Evolutionary conservation across 1,140 invertebrate genomes (phyloP), one percentile per base, ranked within the genome.

Genomic region (Lysiphlebus fabarum): DNA sequence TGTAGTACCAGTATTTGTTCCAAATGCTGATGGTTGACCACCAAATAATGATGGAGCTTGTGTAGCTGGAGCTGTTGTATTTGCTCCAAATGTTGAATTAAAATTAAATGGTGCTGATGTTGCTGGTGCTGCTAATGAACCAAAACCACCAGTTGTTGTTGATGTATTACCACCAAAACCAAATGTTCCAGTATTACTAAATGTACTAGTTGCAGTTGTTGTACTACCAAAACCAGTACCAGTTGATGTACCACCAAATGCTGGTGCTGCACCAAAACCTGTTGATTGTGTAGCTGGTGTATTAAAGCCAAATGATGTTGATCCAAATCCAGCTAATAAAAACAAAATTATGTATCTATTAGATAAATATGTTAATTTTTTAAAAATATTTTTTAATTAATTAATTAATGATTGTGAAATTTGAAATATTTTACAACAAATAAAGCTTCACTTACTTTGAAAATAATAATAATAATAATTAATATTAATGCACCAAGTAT

Each of bases 201-300:
- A 56, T 44, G 70, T 47, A 57, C 56, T 63, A 7, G 70, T 69
- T 5, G 68, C 63, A 5, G 71, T 70, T 43, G 68, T 63, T 41
- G 70, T 60, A 11, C 71, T 65, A 47, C 67, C 67, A 54, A 75
- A 82, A 69, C 76, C 73, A 66, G 74, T 61, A 58, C 72, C 72
- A 65, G 77, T 68, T 59, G 76, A 70, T 17, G 65, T 61, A 36
- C 79, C 76, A 37, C 79, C 76, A 67, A 84, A 84, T 8, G 73
- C 75, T 8, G 71, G 57, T 9, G 76, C 67, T 5, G 80, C 72
- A 11, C 81, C 77, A 76, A 84, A 83, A 53, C 80, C 64, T 10
- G 74, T 72, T n/a, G 77, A 54, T 56, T 56, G 58, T 2, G 62
- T 58, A 12, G 58, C 53, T n/a, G 62, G 70, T 2, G 77, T 68